Conservation (phyloP, 2,797 vertebrate genomes). For the Chrosomus eos region DNA sequence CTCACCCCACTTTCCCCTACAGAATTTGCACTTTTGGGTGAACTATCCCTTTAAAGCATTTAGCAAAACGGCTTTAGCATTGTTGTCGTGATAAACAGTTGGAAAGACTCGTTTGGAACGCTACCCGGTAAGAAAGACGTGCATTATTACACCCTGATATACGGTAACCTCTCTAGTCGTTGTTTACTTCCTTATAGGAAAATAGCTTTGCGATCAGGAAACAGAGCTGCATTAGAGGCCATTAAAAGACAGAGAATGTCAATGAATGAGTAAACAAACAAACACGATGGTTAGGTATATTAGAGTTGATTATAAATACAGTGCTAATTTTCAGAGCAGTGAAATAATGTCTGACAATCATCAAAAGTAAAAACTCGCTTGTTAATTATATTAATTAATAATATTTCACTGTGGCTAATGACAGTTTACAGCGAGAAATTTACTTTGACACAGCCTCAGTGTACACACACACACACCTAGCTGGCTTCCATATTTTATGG, state of each 20-base stretch:
- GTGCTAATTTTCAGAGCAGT: background rate
- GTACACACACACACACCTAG: too few species aligned
- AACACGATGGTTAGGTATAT: background rate
- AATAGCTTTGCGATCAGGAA: background rate
- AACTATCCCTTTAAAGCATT: background rate
- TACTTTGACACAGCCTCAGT: background rate
- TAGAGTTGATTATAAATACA: background rate
- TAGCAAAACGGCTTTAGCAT: background rate
- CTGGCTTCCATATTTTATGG: too few species aligned
- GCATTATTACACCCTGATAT: background rate
- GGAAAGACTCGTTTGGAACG: background rate
- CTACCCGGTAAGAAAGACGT: background rate
- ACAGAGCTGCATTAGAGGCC: background rate
- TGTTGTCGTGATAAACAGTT: background rate
- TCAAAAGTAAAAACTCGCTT: background rate
- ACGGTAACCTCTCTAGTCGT: background rate
- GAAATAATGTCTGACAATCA: background rate
- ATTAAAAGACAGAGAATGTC: background rate
- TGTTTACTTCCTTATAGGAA: conserved; percentile 23
- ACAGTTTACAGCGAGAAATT: background rate
- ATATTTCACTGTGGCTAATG: background rate
- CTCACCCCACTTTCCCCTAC: too few species aligned
- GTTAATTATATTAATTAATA: too few species aligned
- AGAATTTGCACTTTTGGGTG: background rate
- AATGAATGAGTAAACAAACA: background rate